Conservation (phyloP, 1,140 invertebrate genomes). For the Nylanderia fulva region DNA sequence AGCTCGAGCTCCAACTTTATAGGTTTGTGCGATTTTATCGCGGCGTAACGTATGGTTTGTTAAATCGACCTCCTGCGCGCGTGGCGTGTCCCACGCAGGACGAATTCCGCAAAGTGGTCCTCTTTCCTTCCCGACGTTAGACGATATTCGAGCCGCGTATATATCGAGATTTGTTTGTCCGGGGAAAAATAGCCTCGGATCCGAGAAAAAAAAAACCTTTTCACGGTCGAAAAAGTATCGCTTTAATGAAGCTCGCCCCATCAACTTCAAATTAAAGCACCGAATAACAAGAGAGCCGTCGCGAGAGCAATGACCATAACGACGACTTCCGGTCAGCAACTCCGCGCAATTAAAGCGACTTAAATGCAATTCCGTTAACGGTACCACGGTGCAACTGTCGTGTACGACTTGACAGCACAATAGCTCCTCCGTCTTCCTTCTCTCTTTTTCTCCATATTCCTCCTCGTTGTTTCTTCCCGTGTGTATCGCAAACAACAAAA, state of each 20-base stretch:
- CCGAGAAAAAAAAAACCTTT: background rate
- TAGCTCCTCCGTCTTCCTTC: constrained; percentile 45
- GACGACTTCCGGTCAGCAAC: constrained; percentile 76
- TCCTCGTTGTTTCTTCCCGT: constrained; percentile 55
- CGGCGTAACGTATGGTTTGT: constrained; percentile 85
- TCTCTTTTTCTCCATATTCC: constrained; percentile 26
- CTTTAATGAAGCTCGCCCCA: constrained; percentile 12
- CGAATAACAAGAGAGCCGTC: constrained; percentile 25
- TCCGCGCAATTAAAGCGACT: constrained; percentile 75
- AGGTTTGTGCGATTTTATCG: constrained; percentile 86
- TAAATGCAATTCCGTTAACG: constrained; percentile 72
- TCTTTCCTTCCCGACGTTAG: background rate
- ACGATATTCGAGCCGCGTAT: constrained; percentile 32
- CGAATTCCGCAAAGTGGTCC: constrained; percentile 72
- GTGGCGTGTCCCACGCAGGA: constrained; percentile 45
- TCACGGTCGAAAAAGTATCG: background rate
- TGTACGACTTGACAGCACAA: constrained; percentile 72
- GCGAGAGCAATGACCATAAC: constrained; percentile 71
- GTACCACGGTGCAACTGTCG: constrained; percentile 71
- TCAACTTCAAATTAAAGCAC: constrained; percentile 19
- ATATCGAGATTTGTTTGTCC: constrained; percentile 64
- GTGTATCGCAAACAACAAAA: constrained; percentile 30
- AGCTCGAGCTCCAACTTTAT: constrained; percentile 82
- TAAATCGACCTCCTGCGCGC: constrained; percentile 80
- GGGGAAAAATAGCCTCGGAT: constrained; percentile 40